Evolutionary conservation across 1,140 invertebrate species (phyloP).

Genomic region (Danaus plexippus): DNA sequence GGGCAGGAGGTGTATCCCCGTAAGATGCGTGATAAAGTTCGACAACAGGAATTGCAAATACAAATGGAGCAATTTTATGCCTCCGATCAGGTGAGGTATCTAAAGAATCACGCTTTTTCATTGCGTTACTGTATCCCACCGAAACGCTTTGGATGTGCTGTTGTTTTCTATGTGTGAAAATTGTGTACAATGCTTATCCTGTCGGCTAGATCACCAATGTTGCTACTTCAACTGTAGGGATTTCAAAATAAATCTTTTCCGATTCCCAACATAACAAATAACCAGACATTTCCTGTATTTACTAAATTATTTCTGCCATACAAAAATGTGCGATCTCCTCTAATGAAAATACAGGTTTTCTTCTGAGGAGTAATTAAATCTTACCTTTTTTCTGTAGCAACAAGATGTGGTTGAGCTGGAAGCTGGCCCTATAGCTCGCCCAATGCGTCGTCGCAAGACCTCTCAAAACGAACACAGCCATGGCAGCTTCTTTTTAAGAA

Average conservation of each 20-base stretch:
- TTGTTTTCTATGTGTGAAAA: conserved; percentile 45
- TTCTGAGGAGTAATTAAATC: not conserved
- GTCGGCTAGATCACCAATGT: conserved; percentile 32
- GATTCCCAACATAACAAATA: no score
- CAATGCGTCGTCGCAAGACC: conserved; percentile 86
- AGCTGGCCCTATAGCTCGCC: conserved; percentile 77
- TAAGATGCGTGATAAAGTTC: conserved; percentile 81
- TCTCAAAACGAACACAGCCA: conserved; percentile 94
- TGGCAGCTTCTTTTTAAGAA: conserved; percentile 96
- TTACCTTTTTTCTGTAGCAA: conserved; percentile 37
- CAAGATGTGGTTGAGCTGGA: conserved; percentile 77
- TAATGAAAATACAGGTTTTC: not conserved
- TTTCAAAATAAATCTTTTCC: no score
- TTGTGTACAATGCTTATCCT: conserved; percentile 38
- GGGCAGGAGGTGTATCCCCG: conserved; percentile 78
- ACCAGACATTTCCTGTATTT: no score
- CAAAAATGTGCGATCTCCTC: no score
- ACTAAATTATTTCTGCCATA: no score
- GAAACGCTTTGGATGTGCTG: conserved; percentile 68
- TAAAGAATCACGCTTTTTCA: conserved; percentile 56
- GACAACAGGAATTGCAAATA: conserved; percentile 72
- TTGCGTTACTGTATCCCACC: conserved; percentile 41
- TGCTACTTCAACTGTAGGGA: conserved; percentile 24
- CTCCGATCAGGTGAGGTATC: conserved; percentile 69
- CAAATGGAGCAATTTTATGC: conserved; percentile 71